Evolutionary conservation across 2,888 invertebrate species (phyloP).

Genomic region (Eilema caniola): DNA sequence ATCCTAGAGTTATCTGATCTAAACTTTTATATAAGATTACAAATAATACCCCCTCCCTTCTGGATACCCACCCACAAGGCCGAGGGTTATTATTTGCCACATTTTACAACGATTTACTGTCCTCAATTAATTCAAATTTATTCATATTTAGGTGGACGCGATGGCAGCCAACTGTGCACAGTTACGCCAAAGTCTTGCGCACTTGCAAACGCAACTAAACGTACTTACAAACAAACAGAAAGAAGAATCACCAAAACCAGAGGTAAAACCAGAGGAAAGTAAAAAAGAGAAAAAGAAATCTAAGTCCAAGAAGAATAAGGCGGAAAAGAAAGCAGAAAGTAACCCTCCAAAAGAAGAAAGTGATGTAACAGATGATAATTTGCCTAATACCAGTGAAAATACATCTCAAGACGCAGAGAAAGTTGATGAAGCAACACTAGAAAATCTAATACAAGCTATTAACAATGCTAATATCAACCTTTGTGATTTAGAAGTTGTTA

Average conservation of each 20-base stretch:
- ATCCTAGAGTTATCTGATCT: too few species aligned
- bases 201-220: conserved; percentile 87
- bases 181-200: conserved; percentile 86
- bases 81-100: too few species aligned
- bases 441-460: conserved; percentile 74
- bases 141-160: conserved; percentile 80
- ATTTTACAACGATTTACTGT: too few species aligned
- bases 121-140: too few species aligned
- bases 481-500: conserved; percentile 66
- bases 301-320: conserved; percentile 78
- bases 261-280: conserved; percentile 52
- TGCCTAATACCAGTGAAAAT: conserved; percentile 47
- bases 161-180: conserved; percentile 88
- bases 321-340: conserved; percentile 54
- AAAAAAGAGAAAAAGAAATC: conserved; percentile 67
- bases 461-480: conserved; percentile 72
- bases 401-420: conserved; percentile 55
- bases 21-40: too few species aligned
- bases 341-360: conserved; percentile 54
- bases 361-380: conserved; percentile 47
- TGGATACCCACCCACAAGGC: too few species aligned
- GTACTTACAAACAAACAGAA: conserved; percentile 72
- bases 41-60: too few species aligned
- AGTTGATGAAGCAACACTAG: conserved; percentile 69
- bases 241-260: conserved; percentile 72